Evolutionary conservation across 35 echinoderm and acorn worm species (phyloP), one percentile per base, ranked within the genome.

Genomic region (Holothuria glaberrima): DNA sequence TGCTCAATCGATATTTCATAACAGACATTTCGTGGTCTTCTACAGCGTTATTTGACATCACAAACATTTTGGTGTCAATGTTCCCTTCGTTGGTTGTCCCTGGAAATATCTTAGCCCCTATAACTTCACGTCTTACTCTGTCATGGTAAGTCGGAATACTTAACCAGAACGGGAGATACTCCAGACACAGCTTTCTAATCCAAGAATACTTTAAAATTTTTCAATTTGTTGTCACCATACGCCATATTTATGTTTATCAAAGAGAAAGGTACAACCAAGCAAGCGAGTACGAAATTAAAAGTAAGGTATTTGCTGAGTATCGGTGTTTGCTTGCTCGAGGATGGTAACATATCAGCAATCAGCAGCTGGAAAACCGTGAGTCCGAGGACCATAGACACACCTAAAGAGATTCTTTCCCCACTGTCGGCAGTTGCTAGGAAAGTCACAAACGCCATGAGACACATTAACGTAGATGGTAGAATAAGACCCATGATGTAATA

Each of bases 341-440:
- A 6, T 25, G 84, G 84, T 54, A 87, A 35, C 17, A 87, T 30
- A 31, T 87, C 84, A 22, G 58, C 62, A 9, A 87, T 87, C 25
- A 87, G 25, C 24, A 87, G n/a, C 84, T 87, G 84, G 36, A 87
- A 87, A 26, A 87, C 84, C 6, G 84, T 87, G 56, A 87, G 36
- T 1, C 54, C 84, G 10, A 87, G 60, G 0, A 87, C 54, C 31
- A 87, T 63, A 38, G 84, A 87, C 5, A 87, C 60, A 68, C 84
- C 54, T 19, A 87, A 46, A 2, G 84, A 87, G 9, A 87, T 87
- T 18, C 60, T 63, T 68, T 87, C 84, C 16, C 84, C 84, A 28
- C 84, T 87, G 59, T 87, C 84, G n/a, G 84, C 7, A 26, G 84
- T 60, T 58, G 58, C n/a, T 5, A 56, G 41, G 81, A 85, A 85